phyloP scores from a whole-genome alignment of 1,140 invertebrate species.

The Phortica variegata region DNA sequence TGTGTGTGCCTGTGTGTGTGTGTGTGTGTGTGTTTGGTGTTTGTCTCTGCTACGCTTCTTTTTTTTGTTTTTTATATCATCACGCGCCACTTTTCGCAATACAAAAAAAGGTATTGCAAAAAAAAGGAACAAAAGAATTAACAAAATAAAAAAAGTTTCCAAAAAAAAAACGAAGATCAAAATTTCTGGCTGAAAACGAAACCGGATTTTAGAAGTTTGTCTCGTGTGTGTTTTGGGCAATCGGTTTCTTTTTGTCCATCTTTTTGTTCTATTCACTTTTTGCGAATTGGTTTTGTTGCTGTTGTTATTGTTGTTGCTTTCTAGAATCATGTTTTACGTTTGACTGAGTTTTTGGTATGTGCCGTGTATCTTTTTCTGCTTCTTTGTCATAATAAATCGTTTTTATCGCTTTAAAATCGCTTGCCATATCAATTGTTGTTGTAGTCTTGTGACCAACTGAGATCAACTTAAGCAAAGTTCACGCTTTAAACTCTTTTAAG shows the following conservation, averaged over 20 bases:
- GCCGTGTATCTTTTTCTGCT: too few relatives aligned
- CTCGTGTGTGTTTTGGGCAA: constrained; percentile 16
- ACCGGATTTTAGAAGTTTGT: constrained; percentile 48
- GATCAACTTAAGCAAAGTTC: too few relatives aligned
- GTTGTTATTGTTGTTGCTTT: not conserved
- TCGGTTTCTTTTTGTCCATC: constrained; percentile 2
- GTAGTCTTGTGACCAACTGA: too few relatives aligned
- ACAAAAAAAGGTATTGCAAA: constrained; percentile 1
- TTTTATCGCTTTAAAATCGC: too few relatives aligned
- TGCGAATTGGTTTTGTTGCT: not conserved
- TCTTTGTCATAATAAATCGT: too few relatives aligned
- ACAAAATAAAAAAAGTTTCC: not conserved
- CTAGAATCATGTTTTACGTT: constrained; percentile 22
- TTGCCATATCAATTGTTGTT: too few relatives aligned
- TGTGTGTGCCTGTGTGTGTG: too few relatives aligned
- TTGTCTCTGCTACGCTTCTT: too few relatives aligned
- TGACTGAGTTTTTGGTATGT: constrained; percentile 48
- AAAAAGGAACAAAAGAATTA: constrained; percentile 2
- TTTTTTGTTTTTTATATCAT: constrained; percentile 16
- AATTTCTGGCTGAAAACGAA: constrained; percentile 49
- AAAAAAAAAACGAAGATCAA: constrained; percentile 15
- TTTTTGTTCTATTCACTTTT: constrained; percentile 8
- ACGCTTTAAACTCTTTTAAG: too few relatives aligned
- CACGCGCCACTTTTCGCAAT: constrained; percentile 12
- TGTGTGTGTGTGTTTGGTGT: too few relatives aligned